phyloP scores from a whole-genome alignment of 2,113 vertebrate species.

The Pterocles gutturalis region DNA sequence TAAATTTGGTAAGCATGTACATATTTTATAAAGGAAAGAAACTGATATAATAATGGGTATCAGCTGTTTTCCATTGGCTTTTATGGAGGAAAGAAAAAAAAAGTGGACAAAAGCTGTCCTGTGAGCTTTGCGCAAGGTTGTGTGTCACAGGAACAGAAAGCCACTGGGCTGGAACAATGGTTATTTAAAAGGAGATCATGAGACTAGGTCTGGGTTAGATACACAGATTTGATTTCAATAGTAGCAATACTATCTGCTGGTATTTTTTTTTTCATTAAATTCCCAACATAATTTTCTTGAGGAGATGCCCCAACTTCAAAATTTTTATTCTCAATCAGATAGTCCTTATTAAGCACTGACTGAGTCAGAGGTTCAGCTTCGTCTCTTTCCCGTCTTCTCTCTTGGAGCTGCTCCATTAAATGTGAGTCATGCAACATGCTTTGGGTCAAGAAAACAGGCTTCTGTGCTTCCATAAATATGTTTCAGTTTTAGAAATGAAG shows the following conservation, averaged over 20 bases:
- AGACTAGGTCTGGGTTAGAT: not conserved
- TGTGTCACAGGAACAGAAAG: not conserved
- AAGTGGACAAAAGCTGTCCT: not conserved
- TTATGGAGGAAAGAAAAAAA: too few species aligned
- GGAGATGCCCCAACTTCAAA: not conserved
- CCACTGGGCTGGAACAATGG: not conserved
- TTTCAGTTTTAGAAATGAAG: not conserved
- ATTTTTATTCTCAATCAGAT: not conserved
- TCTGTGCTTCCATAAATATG: not conserved
- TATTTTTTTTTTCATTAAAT: not conserved
- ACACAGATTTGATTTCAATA: not conserved
- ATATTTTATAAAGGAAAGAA: constrained; percentile 38
- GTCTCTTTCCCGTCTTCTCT: not conserved
- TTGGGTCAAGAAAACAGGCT: not conserved
- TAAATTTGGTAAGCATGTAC: constrained; percentile 15
- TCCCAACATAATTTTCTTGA: not conserved
- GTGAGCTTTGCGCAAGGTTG: not conserved
- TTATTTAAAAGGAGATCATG: not conserved
- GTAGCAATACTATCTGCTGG: not conserved
- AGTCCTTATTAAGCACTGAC: not conserved
- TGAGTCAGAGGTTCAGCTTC: not conserved
- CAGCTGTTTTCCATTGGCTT: not conserved
- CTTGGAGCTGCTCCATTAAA: not conserved
- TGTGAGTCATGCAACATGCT: not conserved
- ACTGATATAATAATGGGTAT: not conserved